Conservation (phyloP, 2,797 vertebrate species). For the Psittacula echo region DNA sequence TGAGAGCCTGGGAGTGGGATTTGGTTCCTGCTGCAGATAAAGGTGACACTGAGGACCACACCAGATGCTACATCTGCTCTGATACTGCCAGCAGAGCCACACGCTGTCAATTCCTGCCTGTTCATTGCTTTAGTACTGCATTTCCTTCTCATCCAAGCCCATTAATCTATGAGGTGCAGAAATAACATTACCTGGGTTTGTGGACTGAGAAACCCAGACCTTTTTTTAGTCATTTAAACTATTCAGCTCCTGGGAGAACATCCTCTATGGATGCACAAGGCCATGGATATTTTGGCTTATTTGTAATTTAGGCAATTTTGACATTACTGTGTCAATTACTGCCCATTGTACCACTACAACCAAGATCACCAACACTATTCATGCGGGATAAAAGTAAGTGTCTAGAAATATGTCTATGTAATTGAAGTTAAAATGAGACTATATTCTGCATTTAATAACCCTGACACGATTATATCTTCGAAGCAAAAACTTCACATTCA, state of each 20-base stretch:
- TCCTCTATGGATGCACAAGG: background rate
- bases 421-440: background rate
- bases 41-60: constrained; percentile 36
- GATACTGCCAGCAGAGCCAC: background rate
- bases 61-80: background rate
- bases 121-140: background rate
- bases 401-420: background rate
- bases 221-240: background rate
- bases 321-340: background rate
- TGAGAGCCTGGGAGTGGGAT: background rate
- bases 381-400: background rate
- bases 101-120: background rate
- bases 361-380: background rate
- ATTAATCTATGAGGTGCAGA: background rate
- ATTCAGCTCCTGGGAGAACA: background rate
- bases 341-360: background rate
- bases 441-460: constrained; percentile 13
- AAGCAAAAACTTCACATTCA: background rate
- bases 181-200: background rate
- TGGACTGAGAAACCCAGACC: background rate
- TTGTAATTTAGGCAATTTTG: background rate
- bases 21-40: constrained; percentile 1
- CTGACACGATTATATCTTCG: background rate
- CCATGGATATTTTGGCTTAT: background rate
- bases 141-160: background rate